phyloP scores from a whole-genome alignment of 1,140 invertebrate genomes.

The Caenorhabditis brenneri region DNA sequence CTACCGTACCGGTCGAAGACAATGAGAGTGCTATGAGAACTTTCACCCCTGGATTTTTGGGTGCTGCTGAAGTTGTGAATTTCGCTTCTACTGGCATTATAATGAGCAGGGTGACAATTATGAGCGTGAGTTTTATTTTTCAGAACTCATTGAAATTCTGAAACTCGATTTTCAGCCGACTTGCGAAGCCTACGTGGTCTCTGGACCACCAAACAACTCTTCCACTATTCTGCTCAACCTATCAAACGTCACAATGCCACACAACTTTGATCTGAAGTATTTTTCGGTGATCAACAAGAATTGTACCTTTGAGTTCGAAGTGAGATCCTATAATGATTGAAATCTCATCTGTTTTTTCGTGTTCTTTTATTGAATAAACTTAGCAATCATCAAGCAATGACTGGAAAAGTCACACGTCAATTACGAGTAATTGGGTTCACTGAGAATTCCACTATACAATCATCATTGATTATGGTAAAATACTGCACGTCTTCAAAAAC shows the following conservation, averaged over 20 bases:
- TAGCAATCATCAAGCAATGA: too few relatives aligned
- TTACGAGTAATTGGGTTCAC: too few relatives aligned
- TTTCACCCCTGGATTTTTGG: background rate
- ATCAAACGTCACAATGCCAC: background rate
- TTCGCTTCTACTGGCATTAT: background rate
- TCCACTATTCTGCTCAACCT: background rate
- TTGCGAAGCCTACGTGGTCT: background rate
- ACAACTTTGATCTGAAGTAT: background rate
- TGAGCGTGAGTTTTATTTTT: background rate
- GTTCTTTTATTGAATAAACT: too few relatives aligned
- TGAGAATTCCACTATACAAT: too few relatives aligned
- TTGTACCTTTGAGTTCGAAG: background rate
- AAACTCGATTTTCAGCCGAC: background rate
- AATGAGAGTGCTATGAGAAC: background rate
- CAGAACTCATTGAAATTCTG: too few relatives aligned
- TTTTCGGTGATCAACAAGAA: background rate
- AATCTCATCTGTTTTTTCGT: too few relatives aligned
- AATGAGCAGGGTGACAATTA: background rate
- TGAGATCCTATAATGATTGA: background rate
- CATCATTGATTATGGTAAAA: too few relatives aligned
- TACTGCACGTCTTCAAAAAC: too few relatives aligned
- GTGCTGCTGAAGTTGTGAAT: background rate
- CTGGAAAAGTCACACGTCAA: too few relatives aligned
- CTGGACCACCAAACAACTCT: background rate
- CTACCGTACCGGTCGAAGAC: background rate